These are phyloP conservation scores for Phrynosoma blainvillii DNA, from an alignment of 2,113 vertebrate genomes.

Conservation along the genomic window DNA sequence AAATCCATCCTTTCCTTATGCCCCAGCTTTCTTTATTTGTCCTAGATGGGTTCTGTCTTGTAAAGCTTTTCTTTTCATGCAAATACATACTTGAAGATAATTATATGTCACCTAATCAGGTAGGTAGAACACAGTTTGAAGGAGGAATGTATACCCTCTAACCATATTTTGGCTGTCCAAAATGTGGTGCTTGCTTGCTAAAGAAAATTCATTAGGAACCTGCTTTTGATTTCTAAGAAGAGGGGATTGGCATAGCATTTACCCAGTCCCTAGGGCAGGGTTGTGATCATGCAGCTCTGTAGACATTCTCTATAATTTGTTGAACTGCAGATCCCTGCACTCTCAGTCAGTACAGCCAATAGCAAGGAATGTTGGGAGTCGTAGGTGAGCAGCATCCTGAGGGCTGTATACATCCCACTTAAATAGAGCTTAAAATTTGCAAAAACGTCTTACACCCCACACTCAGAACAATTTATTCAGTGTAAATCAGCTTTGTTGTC, in stretches of 20 bases:
- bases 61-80: not conserved
- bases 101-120: not conserved
- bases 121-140: not conserved
- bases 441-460: not conserved
- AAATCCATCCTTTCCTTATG: not conserved
- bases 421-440: not conserved
- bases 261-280: not conserved
- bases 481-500: not conserved
- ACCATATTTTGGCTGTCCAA: not conserved
- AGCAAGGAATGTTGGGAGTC: too few relatives aligned
- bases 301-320: too few relatives aligned
- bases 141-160: not conserved
- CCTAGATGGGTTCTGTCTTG: not conserved
- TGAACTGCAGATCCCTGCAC: too few relatives aligned
- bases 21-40: not conserved
- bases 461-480: not conserved
- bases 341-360: too few relatives aligned
- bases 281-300: too few relatives aligned
- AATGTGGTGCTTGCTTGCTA: not conserved
- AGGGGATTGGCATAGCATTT: not conserved
- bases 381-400: too few relatives aligned
- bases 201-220: not conserved
- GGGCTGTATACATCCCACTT: not conserved
- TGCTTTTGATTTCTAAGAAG: not conserved
- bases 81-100: not conserved